Base-by-base conservation (phyloP, 2,797 vertebrate genomes). In the Spizella passerina region DNA sequence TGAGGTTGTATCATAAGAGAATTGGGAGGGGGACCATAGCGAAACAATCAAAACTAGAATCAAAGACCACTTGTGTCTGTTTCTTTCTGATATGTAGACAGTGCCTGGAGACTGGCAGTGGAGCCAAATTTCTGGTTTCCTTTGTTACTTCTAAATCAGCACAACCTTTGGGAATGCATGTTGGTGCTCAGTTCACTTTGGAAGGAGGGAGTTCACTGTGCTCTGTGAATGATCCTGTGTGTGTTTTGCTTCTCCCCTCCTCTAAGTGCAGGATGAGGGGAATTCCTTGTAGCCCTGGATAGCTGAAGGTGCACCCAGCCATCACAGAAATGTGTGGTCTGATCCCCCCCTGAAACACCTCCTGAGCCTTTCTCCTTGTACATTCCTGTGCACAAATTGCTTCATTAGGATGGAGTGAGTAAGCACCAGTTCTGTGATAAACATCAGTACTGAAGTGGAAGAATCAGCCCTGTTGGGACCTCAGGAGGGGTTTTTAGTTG, bases 1-100 rank as follows among this genome's bases (percentile, higher is more conserved):
- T 60, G 29, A 41, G 17, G 8, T 14, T 60, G 7, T 49, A 50
- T 76, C 12, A 1, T 70, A 55, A 39, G 26, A 55, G 8, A 38
- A 32, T 6, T 68, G 7, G 2, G 15, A 9, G 2, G 6, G 29
- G 27, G n/a, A 22, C 5, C 5, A 12, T 1, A 39, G 16, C 5
- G 6, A 44, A 86, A 55, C 32, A 87, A 55, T 47, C 4, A 26
- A 79, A 72, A 65, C 7, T 23, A 36, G 44, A 65, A 56, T 56
- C 21, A 43, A 75, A 47, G 2, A 19, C 9, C 23, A 27, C 30
- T 70, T 73, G 23, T 1, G 1, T 7, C 15, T 36, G 8, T 61
- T 13, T 3, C 27, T 76, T 60, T 60, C 46, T 84, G 46, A 12
- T 27, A 38, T 0, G 1, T 12, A 22, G 23, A 8, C 6, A 18